phyloP scores from a whole-genome alignment of 2,888 invertebrate species.

The Campopleginae sp. region DNA sequence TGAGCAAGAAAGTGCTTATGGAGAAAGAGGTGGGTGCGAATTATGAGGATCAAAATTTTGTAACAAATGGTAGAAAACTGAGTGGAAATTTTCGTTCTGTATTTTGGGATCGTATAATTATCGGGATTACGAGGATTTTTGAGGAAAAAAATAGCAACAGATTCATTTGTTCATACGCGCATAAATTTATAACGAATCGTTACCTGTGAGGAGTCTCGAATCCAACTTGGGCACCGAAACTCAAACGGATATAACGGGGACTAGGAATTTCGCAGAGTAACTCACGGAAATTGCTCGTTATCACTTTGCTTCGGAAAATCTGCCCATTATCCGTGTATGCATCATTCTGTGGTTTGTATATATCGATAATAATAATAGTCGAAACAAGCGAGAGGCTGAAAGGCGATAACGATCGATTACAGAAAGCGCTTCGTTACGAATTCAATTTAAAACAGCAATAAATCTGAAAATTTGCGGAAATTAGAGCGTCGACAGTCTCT shows the following conservation, averaged over 20 bases:
- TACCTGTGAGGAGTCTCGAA: constrained; percentile 35
- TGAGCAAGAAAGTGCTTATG: background rate
- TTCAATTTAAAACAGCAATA: constrained; percentile 40
- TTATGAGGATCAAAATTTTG: background rate
- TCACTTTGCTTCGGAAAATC: constrained; percentile 31
- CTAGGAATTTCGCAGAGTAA: constrained; percentile 39
- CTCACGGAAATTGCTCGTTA: constrained; percentile 65
- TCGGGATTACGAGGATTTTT: background rate
- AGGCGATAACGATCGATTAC: constrained; percentile 44
- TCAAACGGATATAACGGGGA: constrained; percentile 31
- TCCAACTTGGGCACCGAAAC: background rate
- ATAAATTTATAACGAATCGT: constrained; percentile 32
- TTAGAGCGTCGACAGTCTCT: no score
- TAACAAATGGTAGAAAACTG: background rate
- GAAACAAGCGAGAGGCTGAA: background rate
- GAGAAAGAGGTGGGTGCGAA: background rate
- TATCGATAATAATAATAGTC: background rate
- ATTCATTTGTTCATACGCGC: background rate
- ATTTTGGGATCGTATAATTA: background rate
- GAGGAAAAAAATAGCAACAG: background rate
- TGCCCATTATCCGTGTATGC: background rate
- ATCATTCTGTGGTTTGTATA: background rate
- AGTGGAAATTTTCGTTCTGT: background rate
- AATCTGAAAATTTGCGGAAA: no score
- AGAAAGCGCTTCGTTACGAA: background rate